Evolutionary conservation across 2,888 invertebrate species (phyloP), one percentile per base, ranked within the genome.

Genomic region (Eupeodes luniger): DNA sequence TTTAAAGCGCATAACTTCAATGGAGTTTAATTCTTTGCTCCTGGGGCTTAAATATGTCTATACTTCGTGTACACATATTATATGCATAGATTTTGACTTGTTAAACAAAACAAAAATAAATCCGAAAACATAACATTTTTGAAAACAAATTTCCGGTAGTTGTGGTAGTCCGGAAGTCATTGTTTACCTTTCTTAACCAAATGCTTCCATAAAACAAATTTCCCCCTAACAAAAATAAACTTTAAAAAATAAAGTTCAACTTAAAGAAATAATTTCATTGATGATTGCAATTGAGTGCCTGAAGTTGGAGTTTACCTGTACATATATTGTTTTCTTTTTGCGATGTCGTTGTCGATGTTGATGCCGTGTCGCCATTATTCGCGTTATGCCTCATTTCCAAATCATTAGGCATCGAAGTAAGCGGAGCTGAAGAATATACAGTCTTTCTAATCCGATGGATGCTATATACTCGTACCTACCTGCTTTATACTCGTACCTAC

Each of bases 381-480:
- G 78, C 74, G 75, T 27, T 86, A 79, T 82, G 67, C 79, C 79
- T 82, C 79, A 86, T 79, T 86, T 86, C 82, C 86, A 86, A 82
- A 86, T 82, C 82, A 86, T 86, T 86, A 86, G 79, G 75, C 79
- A 82, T 75, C 47, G 64, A 78, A 79, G 51, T 51, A 75, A 86
- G 57, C 53, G 59, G 49, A 79, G 79, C 66, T 53, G 69, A 70
- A 79, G 86, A 53, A 72, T 82, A 78, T 85, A 47, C 72, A 55
- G 69, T 69, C 40, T 62, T 57, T 74, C 55, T 82, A 86, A 82
- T 82, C 78, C 74, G 61, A 55, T 40, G 27, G 27, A 44, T 72
- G 61, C 62, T 59, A 36, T 36, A 36, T 16, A 16, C 78, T 16
- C 70, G 44, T 36, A 7, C 16, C 11, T 34, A 36, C 27, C 27